These are phyloP conservation scores for Mungos mungo DNA, from an alignment of 2,113 vertebrate genomes.

Conservation along the genomic window DNA sequence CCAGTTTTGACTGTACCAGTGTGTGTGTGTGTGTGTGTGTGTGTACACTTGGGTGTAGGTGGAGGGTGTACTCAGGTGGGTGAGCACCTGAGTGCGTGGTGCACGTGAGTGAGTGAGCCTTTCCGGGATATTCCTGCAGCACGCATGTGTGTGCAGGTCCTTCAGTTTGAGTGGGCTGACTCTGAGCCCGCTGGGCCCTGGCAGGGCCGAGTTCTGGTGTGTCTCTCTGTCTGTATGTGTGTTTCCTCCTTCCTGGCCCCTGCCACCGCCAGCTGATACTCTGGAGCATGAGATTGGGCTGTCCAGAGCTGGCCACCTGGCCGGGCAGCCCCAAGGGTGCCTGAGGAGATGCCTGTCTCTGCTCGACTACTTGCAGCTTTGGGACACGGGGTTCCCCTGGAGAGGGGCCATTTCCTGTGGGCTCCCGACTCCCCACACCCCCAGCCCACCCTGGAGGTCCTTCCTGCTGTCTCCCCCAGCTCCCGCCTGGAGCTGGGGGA, in stretches of 20 bases:
- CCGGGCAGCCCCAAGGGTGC: neutral
- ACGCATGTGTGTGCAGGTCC: fast-evolving
- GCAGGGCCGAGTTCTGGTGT: neutral
- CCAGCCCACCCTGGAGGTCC: neutral
- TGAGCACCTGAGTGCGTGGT: no score
- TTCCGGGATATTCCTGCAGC: fast-evolving
- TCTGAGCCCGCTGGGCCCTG: fast-evolving
- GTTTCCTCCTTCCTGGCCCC: neutral
- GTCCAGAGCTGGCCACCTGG: neutral
- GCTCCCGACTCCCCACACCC: neutral
- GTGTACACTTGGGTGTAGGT: neutral
- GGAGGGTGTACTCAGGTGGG: neutral
- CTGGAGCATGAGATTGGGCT: neutral
- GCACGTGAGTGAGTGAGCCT: neutral
- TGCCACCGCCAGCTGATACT: neutral
- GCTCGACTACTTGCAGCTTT: neutral
- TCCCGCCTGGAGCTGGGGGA: neutral
- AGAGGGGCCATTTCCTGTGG: neutral
- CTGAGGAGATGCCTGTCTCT: fast-evolving
- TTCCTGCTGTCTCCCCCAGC: neutral
- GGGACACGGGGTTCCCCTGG: neutral
- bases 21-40: no score
- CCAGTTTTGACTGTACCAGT: neutral
- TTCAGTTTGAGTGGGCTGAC: fast-evolving
- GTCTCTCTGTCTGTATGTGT: neutral